Conservation (phyloP, 2,888 invertebrate species). For the Priocnemis perturbator region DNA sequence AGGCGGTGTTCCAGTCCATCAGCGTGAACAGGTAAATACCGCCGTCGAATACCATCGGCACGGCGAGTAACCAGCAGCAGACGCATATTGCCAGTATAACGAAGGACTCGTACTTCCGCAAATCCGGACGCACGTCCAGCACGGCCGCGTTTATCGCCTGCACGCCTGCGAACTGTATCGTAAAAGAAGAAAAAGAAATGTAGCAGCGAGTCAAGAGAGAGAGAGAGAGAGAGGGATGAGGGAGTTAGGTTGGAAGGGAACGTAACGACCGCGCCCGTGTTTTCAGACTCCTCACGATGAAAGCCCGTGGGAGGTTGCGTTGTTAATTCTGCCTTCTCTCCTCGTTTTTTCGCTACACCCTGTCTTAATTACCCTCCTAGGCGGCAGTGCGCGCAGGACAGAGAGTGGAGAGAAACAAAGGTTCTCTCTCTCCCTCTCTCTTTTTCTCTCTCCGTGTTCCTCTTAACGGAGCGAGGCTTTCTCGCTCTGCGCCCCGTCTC, state of each 20-base stretch:
- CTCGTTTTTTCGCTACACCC: constrained; percentile 19
- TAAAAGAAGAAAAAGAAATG: constrained; percentile 29
- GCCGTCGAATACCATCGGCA: constrained; percentile 86
- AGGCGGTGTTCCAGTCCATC: constrained; percentile 87
- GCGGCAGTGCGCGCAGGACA: constrained; percentile 24
- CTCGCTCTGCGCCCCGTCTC: constrained; percentile 1
- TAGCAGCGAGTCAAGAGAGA: no score
- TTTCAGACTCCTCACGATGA: constrained; percentile 22
- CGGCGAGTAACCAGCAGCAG: constrained; percentile 81
- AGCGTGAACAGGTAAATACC: constrained; percentile 85
- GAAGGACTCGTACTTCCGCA: constrained; percentile 78
- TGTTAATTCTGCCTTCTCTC: constrained; percentile 4
- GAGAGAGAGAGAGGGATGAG: no score
- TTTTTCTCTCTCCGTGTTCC: constrained; percentile 24
- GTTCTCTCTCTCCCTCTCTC: constrained; percentile 21
- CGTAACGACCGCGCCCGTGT: constrained; percentile 45
- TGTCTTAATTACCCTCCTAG: constrained; percentile 50
- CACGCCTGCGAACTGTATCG: constrained; percentile 81
- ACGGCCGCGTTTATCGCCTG: constrained; percentile 84
- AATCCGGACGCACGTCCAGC: constrained; percentile 81
- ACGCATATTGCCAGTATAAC: constrained; percentile 83
- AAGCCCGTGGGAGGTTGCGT: no score
- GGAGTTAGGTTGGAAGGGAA: background rate
- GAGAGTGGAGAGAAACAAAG: constrained; percentile 44
- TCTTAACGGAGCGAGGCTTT: background rate